Conservation (phyloP, 2,113 vertebrate genomes). For the Oreochromis tanganicae region DNA sequence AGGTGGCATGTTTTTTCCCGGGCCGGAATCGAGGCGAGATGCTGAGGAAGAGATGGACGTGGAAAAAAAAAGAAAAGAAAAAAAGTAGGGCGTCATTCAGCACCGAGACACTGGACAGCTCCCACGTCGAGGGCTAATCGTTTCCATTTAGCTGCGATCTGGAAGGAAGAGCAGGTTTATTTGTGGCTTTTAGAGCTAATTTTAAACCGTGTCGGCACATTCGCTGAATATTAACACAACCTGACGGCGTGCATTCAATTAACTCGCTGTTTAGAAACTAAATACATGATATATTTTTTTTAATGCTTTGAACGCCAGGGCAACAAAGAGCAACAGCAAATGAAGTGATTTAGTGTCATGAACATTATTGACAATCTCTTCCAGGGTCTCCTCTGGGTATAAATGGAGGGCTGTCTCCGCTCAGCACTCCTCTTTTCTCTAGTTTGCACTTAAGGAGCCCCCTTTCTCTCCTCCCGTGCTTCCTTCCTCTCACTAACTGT, state of each 20-base stretch:
- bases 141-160: background rate
- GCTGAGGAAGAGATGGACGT: constrained; percentile 44
- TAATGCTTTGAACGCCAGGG: background rate
- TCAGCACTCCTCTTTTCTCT: constrained; percentile 22
- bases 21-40: constrained; percentile 53
- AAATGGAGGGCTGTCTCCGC: background rate
- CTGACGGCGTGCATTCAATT: background rate
- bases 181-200: background rate
- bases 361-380: background rate
- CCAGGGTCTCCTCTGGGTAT: constrained; percentile 1
- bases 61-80: constrained; percentile 5
- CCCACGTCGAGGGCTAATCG: constrained; percentile 45
- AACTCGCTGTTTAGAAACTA: background rate
- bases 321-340: background rate
- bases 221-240: background rate
- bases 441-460: constrained; percentile 40
- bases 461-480: background rate
- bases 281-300: background rate
- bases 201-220: background rate
- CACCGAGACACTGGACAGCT: constrained; percentile 72
- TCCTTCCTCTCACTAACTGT: constrained; percentile 54
- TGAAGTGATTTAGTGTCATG: background rate
- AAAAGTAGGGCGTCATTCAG: constrained; percentile 75
- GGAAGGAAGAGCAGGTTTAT: background rate
- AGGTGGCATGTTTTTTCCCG: constrained; percentile 69